Evolutionary conservation across 2,888 invertebrate species (phyloP), one percentile per base, ranked within the genome.

Genomic region (Drosophila limbata): DNA sequence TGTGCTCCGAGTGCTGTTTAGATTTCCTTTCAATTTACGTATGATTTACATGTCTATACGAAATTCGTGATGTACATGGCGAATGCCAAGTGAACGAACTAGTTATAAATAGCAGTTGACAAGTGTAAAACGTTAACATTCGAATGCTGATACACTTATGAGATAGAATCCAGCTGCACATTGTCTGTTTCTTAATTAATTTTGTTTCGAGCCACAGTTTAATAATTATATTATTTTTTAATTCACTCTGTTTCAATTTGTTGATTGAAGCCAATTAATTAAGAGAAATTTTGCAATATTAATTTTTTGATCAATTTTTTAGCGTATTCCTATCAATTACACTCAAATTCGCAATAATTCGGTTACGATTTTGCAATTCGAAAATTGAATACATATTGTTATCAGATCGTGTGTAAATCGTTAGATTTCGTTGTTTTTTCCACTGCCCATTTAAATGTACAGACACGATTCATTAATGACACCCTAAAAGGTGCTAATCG

Each of bases 11-110:
- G 40, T 57, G 35, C 13, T 35, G 28, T 35, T 50, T 19, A 13
- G 10, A 53, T 25, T 53, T 53, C 40, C 42, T 47, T 47, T 53
- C 40, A 39, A 61, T 35, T 52, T 45, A 15, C 0, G 28, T 28
- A 42, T 57, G 40, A 62, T 72, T 77, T 64, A 59, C 77, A 75
- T 65, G 21, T 59, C 39, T 59, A 40, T 51, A 51, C 42, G 44
- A 64, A 59, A 59, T 44, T 59, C 68, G 76, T 76, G 78, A 77
- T 68, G 51, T 65, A 62, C 53, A 39, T 56, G 17, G 42, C 35
- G 47, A 68, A 65, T 77, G 33, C 48, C 39, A 61, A 55, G 39
- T 21, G 44, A 45, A 28, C 33, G 17, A 48, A 35, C 35, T 52
- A 52, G 13, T 48, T 56, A 52, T 59, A 31, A 57, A 51, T 72